Conservation (phyloP, 2,797 vertebrate genomes). For the Garrulus glandarius region DNA sequence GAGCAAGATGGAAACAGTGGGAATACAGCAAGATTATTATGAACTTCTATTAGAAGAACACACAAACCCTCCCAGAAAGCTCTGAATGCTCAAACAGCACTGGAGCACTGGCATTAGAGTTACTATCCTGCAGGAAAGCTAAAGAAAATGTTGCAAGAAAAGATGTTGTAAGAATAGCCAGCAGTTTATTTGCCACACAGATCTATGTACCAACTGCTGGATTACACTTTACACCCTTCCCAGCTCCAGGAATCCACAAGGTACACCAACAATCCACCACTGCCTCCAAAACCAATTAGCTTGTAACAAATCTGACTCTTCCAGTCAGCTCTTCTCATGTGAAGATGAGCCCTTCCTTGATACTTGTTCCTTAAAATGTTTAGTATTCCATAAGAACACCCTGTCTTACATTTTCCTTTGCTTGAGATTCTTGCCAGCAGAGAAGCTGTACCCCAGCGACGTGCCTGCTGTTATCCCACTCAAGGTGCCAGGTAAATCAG, state of each 20-base stretch:
- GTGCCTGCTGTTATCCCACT: neutral
- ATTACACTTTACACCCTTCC: neutral
- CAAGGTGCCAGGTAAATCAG: neutral
- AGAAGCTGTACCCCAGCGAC: neutral
- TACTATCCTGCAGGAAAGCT: neutral
- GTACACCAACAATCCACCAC: neutral
- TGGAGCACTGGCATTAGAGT: neutral
- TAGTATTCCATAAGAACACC: neutral
- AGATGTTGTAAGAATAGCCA: neutral
- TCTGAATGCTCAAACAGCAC: neutral
- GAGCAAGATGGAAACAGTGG: neutral
- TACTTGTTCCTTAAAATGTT: neutral
- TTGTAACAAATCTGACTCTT: neutral
- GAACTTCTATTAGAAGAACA: neutral
- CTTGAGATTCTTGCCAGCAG: neutral
- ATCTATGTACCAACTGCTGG: neutral
- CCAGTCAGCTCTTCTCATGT: neutral
- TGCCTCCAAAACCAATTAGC: neutral
- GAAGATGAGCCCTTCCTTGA: neutral
- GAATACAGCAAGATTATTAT: neutral
- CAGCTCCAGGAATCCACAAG: neutral
- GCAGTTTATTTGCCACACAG: neutral
- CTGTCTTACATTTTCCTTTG: neutral
- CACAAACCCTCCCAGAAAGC: neutral
- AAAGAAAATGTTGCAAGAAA: neutral